Evolutionary conservation across 2,797 vertebrate species (phyloP).

Genomic region (Petrocephalus schoutedeni): DNA sequence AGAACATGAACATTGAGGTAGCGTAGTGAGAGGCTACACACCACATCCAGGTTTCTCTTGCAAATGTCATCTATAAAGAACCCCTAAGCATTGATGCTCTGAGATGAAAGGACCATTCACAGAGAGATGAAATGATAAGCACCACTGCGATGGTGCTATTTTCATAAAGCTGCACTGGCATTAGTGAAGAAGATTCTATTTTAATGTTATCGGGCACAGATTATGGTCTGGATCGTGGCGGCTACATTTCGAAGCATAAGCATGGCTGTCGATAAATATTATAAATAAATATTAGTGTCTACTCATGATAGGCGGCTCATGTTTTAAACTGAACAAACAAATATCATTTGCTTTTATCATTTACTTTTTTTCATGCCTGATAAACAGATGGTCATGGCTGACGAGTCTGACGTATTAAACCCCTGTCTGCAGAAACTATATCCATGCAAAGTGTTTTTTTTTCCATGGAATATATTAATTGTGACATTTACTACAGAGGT

Average conservation of each 20-base stretch:
- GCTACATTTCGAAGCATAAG: constrained; percentile 11
- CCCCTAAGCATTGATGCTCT: neutral
- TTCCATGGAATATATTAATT: constrained; percentile 57
- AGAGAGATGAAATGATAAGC: neutral
- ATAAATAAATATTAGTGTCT: constrained; percentile 49
- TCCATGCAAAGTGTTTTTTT: constrained; percentile 2
- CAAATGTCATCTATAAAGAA: neutral
- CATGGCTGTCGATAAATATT: constrained; percentile 22
- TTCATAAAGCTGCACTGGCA: neutral
- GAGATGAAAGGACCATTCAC: neutral
- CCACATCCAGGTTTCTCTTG: neutral
- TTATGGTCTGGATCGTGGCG: constrained; percentile 16
- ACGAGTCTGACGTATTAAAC: constrained; percentile 61
- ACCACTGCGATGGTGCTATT: neutral
- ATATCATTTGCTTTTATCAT: constrained; percentile 49
- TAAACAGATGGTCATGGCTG: constrained; percentile 58
- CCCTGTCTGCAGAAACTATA: constrained; percentile 47
- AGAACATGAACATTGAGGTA: neutral
- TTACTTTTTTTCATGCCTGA: constrained; percentile 36
- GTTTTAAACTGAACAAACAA: constrained; percentile 52
- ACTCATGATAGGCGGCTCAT: constrained; percentile 48
- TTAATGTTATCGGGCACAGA: constrained; percentile 17
- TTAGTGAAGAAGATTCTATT: neutral
- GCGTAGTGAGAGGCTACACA: neutral
- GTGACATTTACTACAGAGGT: constrained; percentile 55